Conservation (phyloP, 2,888 invertebrate genomes). For the Standfussiana lucernea region DNA sequence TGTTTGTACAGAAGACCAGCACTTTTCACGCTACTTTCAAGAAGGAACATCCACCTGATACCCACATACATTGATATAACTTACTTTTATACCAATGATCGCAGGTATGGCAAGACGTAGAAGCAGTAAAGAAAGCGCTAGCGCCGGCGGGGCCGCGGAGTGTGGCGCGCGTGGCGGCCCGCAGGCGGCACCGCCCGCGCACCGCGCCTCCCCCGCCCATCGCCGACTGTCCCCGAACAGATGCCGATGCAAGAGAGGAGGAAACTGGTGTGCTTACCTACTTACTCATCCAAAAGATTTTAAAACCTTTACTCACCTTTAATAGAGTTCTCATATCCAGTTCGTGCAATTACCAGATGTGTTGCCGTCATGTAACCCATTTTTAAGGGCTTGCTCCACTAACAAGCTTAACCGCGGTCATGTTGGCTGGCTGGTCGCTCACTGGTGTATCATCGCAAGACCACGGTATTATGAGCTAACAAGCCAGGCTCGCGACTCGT, state of each 20-base stretch:
- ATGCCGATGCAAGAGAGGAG: conserved; percentile 71
- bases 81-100: conserved; percentile 16
- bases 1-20: not conserved
- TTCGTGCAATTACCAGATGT: not conserved
- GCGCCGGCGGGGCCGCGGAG: conserved; percentile 90
- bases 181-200: conserved; percentile 73
- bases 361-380: not conserved
- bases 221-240: conserved; percentile 83
- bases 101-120: conserved; percentile 94
- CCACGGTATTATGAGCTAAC: not conserved
- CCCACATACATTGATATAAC: not conserved
- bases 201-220: conserved; percentile 70
- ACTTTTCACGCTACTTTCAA: not conserved
- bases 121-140: conserved; percentile 92
- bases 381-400: not conserved
- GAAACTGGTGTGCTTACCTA: conserved; percentile 67
- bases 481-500: not conserved
- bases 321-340: not conserved
- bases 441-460: conserved; percentile 1
- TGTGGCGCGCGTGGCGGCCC: conserved; percentile 85
- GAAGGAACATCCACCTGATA: not conserved
- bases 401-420: not conserved
- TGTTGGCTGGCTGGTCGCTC: not conserved
- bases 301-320: conserved; percentile 4
- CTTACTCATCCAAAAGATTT: not conserved